phyloP scores from a whole-genome alignment of 2,113 vertebrate genomes.

The Falco punctatus region DNA sequence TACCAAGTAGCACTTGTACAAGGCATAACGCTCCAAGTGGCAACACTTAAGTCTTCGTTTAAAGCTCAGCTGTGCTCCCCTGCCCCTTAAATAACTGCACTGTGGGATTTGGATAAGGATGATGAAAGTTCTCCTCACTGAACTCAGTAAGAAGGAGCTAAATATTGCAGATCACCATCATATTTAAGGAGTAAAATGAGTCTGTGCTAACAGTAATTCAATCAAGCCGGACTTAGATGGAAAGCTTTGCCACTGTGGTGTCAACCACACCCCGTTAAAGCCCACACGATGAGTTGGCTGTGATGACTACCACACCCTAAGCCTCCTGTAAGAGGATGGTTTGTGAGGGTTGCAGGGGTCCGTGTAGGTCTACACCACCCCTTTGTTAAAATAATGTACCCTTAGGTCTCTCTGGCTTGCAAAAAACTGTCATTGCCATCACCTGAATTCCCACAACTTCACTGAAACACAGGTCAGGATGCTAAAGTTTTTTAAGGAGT shows the following conservation, averaged over 20 bases:
- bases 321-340: background rate
- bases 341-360: background rate
- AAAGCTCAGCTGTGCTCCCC: background rate
- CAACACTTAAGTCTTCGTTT: background rate
- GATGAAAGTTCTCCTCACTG: background rate
- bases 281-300: background rate
- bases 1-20: background rate
- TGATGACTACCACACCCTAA: background rate
- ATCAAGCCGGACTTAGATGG: background rate
- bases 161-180: background rate
- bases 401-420: background rate
- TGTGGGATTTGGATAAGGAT: background rate
- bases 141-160: background rate
- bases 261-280: background rate
- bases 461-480: background rate
- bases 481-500: background rate
- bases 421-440: background rate
- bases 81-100: background rate
- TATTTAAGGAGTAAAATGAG: background rate
- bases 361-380: fast-evolving
- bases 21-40: background rate
- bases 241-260: background rate
- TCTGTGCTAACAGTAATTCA: background rate
- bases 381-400: background rate
- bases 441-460: background rate